Conservation (phyloP, 1,140 invertebrate genomes). For the Metopolophium dirhodum region DNA sequence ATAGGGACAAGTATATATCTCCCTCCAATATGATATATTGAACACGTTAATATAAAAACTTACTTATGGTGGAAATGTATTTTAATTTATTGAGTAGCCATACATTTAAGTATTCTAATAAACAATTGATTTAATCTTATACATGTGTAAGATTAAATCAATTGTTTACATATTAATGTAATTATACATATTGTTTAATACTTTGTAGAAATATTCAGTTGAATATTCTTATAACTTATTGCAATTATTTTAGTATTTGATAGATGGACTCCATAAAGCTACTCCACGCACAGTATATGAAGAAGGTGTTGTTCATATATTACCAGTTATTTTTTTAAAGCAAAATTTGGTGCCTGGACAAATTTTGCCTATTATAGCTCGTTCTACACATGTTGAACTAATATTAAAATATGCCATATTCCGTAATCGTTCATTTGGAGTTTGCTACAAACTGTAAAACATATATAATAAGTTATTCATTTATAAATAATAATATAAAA, state of each 20-base stretch:
- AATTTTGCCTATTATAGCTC: slow-evolving; percentile 40
- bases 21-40: no score
- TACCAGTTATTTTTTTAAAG: slow-evolving; percentile 40
- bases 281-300: slow-evolving; percentile 13
- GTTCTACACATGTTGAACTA: background rate
- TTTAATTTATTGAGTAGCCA: no score
- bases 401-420: background rate
- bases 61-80: background rate
- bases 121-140: background rate
- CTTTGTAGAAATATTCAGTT: no score
- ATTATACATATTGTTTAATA: background rate
- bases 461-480: background rate
- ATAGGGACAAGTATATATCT: no score
- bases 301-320: background rate
- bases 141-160: no score
- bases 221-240: background rate
- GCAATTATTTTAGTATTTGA: slow-evolving; percentile 24
- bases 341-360: slow-evolving; percentile 5
- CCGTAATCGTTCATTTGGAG: slow-evolving; percentile 37
- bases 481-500: background rate
- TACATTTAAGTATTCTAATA: background rate
- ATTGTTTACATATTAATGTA: no score
- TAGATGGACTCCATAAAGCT: slow-evolving; percentile 26
- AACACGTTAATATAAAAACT: no score
- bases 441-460: slow-evolving; percentile 26